Evolutionary conservation across 1,140 invertebrate genomes (phyloP).

Genomic region (Aplysia californica): DNA sequence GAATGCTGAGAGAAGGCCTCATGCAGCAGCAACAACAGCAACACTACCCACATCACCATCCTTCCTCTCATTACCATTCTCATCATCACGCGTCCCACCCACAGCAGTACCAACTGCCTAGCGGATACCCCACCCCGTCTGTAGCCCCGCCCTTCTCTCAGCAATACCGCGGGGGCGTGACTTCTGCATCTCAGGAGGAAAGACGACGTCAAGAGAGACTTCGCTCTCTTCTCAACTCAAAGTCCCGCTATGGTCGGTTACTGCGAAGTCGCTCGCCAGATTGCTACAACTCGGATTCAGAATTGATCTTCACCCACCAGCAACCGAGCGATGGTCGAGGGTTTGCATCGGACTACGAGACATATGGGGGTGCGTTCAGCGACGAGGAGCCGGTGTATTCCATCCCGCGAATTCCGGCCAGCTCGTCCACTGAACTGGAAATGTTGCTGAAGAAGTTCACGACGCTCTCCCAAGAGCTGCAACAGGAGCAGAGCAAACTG

Average conservation of each 20-base stretch:
- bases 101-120: conserved; percentile 3
- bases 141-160: background rate
- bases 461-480: conserved; percentile 65
- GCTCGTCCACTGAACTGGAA: conserved; percentile 60
- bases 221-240: conserved; percentile 57
- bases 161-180: conserved; percentile 23
- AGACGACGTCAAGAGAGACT: conserved; percentile 54
- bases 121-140: background rate
- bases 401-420: conserved; percentile 54
- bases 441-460: conserved; percentile 80
- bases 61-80: conserved; percentile 5
- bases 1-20: conserved; percentile 28
- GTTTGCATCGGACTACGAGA: conserved; percentile 61
- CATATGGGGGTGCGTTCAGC: conserved; percentile 58
- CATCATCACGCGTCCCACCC: background rate
- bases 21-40: conserved; percentile 14
- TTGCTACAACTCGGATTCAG: conserved; percentile 83
- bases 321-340: conserved; percentile 71
- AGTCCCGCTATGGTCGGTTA: conserved; percentile 53
- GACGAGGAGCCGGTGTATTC: conserved; percentile 59
- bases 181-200: conserved; percentile 38
- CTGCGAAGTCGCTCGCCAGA: conserved; percentile 61
- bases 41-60: conserved; percentile 16
- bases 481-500: conserved; percentile 65
- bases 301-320: conserved; percentile 68